Conservation (phyloP, 2,797 vertebrate species). For the Gallinago stenura region DNA sequence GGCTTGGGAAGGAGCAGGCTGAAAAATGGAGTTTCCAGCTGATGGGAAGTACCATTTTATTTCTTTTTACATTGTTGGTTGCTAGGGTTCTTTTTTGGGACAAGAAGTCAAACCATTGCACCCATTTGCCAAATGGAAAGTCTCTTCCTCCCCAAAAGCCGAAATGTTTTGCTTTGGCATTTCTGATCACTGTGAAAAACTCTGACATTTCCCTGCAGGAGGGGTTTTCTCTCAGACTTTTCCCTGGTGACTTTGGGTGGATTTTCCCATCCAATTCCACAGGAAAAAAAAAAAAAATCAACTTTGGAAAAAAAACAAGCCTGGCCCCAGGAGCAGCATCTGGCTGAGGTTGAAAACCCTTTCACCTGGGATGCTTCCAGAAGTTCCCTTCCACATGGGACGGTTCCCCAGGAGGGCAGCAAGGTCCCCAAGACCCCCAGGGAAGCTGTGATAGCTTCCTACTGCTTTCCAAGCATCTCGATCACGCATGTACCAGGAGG, state of each 20-base stretch:
- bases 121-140: not conserved
- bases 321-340: not conserved
- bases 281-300: not conserved
- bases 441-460: not conserved
- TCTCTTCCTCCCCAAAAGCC: not conserved
- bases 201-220: rapidly evolving
- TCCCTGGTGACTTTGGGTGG: not conserved
- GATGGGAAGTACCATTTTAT: not conserved
- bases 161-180: rapidly evolving
- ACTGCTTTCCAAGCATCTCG: not conserved
- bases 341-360: not conserved
- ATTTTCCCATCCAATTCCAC: not conserved
- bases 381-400: too few species aligned
- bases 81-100: not conserved
- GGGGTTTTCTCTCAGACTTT: not conserved
- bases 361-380: not conserved
- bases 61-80: not conserved
- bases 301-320: not conserved
- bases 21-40: not conserved
- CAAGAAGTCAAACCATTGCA: not conserved
- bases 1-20: not conserved
- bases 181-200: not conserved
- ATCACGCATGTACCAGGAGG: rapidly evolving
- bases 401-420: not conserved
- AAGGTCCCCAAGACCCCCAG: not conserved